phyloP scores from a whole-genome alignment of 1,140 invertebrate species.

The Pachypsylla venusta region DNA sequence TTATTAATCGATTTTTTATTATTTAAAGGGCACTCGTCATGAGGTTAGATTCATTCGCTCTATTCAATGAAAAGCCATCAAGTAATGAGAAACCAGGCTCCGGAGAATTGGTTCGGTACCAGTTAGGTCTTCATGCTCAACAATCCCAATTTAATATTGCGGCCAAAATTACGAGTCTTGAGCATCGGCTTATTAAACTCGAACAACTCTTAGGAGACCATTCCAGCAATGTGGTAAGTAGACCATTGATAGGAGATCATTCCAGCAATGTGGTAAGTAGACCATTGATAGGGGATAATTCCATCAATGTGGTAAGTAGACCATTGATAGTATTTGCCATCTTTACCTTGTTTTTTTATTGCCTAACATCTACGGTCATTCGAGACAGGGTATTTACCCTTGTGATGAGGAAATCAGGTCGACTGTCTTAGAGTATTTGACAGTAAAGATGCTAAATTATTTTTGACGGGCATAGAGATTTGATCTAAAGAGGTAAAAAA shows the following conservation, averaged over 20 bases:
- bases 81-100: neutral
- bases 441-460: too few species aligned
- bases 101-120: neutral
- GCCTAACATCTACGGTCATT: too few species aligned
- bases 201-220: neutral
- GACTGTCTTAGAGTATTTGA: too few species aligned
- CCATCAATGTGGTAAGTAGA: neutral
- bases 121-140: constrained; percentile 3
- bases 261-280: neutral
- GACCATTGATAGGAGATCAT: too few species aligned
- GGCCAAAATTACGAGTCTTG: neutral
- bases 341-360: too few species aligned
- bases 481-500: too few species aligned
- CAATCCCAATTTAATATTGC: constrained; percentile 1
- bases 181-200: constrained; percentile 2
- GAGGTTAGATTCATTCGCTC: neutral
- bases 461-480: too few species aligned
- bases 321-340: too few species aligned
- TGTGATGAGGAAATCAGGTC: too few species aligned
- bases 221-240: constrained; percentile 3
- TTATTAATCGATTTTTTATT: too few species aligned
- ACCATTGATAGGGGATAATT: too few species aligned
- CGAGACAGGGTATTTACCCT: too few species aligned
- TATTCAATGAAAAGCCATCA: neutral
- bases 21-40: neutral